Evolutionary conservation across 2,113 vertebrate species (phyloP).

Genomic region (Tragelaphus scriptus): DNA sequence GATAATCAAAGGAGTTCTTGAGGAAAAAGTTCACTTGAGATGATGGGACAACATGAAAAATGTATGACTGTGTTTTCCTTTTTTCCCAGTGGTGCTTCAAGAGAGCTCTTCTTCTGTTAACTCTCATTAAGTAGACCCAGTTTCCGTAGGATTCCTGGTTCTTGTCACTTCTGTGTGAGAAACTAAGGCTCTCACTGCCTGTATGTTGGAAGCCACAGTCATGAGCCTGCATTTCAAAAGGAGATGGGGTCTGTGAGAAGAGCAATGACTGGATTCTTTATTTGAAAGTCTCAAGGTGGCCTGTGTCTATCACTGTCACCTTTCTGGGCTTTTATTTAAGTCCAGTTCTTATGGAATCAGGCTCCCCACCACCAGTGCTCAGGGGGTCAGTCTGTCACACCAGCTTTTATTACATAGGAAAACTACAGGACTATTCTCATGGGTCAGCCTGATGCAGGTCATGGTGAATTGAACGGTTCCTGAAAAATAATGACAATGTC

Average conservation of each 20-base stretch:
- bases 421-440: fast-evolving
- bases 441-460: background rate
- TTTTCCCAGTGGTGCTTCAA: background rate
- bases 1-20: background rate
- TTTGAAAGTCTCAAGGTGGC: background rate
- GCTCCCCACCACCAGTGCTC: background rate
- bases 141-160: fast-evolving
- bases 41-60: background rate
- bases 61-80: background rate
- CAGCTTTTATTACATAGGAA: background rate
- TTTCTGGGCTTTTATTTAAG: background rate
- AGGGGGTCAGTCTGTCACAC: fast-evolving
- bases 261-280: background rate
- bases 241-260: background rate
- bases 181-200: background rate
- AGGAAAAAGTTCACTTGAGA: background rate
- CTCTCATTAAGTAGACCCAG: background rate
- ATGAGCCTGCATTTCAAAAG: background rate
- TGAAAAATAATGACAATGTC: background rate
- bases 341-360: fast-evolving
- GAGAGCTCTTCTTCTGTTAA: background rate
- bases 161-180: background rate
- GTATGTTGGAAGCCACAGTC: background rate
- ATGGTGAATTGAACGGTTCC: fast-evolving
- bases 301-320: background rate